phyloP scores from a whole-genome alignment of 2,113 vertebrate species.

The Microtus ochrogaster region DNA sequence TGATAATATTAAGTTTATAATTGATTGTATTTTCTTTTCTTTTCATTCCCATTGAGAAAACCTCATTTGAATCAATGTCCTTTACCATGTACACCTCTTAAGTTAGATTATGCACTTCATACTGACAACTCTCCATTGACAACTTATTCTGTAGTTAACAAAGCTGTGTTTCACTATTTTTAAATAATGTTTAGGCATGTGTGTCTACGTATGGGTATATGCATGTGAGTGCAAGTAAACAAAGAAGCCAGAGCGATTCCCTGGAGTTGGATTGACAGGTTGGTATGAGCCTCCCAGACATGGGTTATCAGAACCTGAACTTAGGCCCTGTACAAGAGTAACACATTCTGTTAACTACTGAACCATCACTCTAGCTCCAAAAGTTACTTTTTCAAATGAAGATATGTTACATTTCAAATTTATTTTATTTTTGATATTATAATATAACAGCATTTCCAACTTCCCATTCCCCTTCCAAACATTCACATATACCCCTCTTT shows the following conservation, averaged over 20 bases:
- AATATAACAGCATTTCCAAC: background rate
- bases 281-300: background rate
- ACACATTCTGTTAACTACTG: background rate
- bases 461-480: background rate
- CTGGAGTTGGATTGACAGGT: background rate
- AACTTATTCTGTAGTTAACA: background rate
- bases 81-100: background rate
- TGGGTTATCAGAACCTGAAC: background rate
- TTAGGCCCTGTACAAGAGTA: background rate
- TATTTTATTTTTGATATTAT: background rate
- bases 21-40: background rate
- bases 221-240: background rate
- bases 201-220: background rate
- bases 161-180: background rate
- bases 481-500: background rate
- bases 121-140: background rate
- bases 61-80: background rate
- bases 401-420: background rate
- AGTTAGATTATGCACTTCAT: background rate
- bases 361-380: background rate
- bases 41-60: background rate
- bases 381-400: background rate
- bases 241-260: background rate
- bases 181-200: background rate
- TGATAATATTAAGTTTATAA: background rate